Percentiles rank a stretch among this genome's conserved stretches.
Conservation (phyloP, 2,113 vertebrate species). For the Kryptolebias marmoratus region DNA sequence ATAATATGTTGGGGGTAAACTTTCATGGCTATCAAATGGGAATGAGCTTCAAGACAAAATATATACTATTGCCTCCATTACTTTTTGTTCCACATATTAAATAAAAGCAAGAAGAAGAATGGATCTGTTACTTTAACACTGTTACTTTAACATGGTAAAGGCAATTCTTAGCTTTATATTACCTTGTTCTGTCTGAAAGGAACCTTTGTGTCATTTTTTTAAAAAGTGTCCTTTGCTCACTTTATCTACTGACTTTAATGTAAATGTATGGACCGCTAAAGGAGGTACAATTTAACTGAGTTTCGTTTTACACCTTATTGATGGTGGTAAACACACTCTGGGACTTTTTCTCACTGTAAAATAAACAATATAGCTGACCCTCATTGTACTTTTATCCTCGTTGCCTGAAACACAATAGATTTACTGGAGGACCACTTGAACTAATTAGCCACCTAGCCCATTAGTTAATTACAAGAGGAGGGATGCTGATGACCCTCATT, state of each 20-base stretch:
- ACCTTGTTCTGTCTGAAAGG: not conserved
- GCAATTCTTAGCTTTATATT: not conserved
- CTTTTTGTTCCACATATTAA: not conserved
- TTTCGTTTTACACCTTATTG: slow-evolving; percentile 31
- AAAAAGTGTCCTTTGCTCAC: slow-evolving; percentile 9
- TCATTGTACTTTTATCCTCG: slow-evolving; percentile 18
- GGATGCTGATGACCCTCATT: slow-evolving; percentile 44
- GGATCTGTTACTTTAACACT: not conserved
- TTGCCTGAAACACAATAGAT: slow-evolving; percentile 41
- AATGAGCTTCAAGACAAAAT: slow-evolving; percentile 9
- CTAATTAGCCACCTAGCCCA: slow-evolving; percentile 52
- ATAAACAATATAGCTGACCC: slow-evolving; percentile 32
- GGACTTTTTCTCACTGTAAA: not conserved
- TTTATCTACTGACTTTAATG: slow-evolving; percentile 21
- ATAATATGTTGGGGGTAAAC: not conserved
- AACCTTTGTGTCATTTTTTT: not conserved
- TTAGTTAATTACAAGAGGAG: slow-evolving; percentile 60
- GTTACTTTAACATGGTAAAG: slow-evolving; percentile 4
- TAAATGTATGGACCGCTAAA: slow-evolving; percentile 17
- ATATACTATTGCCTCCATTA: not conserved
- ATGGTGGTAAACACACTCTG: slow-evolving; percentile 13
- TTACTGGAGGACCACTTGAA: slow-evolving; percentile 49
- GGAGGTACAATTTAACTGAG: slow-evolving; percentile 11
- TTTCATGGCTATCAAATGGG: not conserved
- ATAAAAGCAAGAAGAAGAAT: slow-evolving; percentile 8